Percentiles rank a stretch among this genome's conserved stretches.
Evolutionary conservation across 1,140 invertebrate species (phyloP).

Genomic region (Portunus trituberculatus): DNA sequence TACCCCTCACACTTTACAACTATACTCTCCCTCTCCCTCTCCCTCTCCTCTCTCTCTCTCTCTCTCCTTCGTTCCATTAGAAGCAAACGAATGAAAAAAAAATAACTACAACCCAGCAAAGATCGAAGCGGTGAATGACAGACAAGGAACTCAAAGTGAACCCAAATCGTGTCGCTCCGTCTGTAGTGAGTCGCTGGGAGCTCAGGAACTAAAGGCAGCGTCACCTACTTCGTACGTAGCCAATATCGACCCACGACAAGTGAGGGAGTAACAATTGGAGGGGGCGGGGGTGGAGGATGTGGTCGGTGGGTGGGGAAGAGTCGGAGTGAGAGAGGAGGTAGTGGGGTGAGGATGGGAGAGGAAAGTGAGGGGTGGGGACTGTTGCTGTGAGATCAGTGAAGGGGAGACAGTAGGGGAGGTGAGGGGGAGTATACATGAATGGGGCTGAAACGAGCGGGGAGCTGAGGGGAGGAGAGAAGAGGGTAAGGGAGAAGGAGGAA

Average conservation of each 20-base stretch:
- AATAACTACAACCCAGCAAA: too few relatives aligned
- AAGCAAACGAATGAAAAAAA: too few relatives aligned
- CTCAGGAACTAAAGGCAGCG: not conserved
- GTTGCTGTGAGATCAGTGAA: too few relatives aligned
- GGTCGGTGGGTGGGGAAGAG: not conserved
- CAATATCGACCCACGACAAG: not conserved
- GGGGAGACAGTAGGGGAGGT: not conserved
- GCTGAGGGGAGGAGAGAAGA: not conserved
- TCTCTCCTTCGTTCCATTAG: not conserved
- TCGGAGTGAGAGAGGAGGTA: not conserved
- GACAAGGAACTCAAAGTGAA: too few relatives aligned
- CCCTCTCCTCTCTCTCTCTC: not conserved
- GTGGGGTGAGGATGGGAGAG: not conserved
- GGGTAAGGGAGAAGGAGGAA: not conserved
- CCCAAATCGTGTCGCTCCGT: too few relatives aligned
- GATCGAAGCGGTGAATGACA: too few relatives aligned
- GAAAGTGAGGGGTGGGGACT: not conserved
- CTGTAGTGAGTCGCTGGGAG: too few relatives aligned
- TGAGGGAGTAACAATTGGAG: conserved; percentile 32
- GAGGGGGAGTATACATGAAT: not conserved
- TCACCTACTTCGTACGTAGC: not conserved
- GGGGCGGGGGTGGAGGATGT: not conserved
- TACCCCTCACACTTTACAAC: too few relatives aligned
- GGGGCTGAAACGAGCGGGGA: too few relatives aligned
- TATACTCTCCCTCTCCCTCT: too few relatives aligned